Evolutionary conservation across 2,888 invertebrate genomes (phyloP), one percentile per base, ranked within the genome.

Genomic region (Ganaspis brasiliensis): DNA sequence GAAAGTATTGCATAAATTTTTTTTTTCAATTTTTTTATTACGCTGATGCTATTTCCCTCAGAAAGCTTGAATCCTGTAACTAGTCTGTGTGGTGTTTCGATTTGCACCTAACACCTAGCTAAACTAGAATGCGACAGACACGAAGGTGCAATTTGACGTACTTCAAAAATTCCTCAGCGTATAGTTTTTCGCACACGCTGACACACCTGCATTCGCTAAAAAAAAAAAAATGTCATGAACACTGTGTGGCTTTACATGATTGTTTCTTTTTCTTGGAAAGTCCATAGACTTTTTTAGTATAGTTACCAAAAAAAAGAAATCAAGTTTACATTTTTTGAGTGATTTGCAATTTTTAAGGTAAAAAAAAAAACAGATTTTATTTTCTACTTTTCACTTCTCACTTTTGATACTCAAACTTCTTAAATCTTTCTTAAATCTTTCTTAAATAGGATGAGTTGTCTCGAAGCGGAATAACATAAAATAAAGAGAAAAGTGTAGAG

Each of bases 111-210:
- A 40, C 40, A 63, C 63, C 12, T 63, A 21, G 40, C 12, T 14
- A 40, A 37, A 63, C 16, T 35, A 59, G 35, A 59, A 35, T 59
- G 35, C 10, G 37, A 37, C 35, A 37, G n/a, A n/a, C 61, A 61
- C 61, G 10, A 61, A 56, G 35, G 61, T 61, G 16, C 61, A 61
- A 61, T 59, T 59, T 59, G 26, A 59, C 59, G 59, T 59, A 9
- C 31, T 59, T 59, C 9, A 31, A 31, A 52, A n/a, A 61, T 61
- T 40, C 21, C 14, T 24, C 35, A 24, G 21, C 52, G 52, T 52
- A n/a, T n/a, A 52, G 52, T 52, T 52, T 52, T 16, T 52, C 19
- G 19, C 61, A 61, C 37, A 10, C 37, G 61, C n/a, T 45, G 40
- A 67, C 14, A 14, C 63, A 67, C 63, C 40, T 45, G 45, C 37